Evolutionary conservation across 2,888 invertebrate species (phyloP), one percentile per base, ranked within the genome.

Genomic region (Spialia ferax): DNA sequence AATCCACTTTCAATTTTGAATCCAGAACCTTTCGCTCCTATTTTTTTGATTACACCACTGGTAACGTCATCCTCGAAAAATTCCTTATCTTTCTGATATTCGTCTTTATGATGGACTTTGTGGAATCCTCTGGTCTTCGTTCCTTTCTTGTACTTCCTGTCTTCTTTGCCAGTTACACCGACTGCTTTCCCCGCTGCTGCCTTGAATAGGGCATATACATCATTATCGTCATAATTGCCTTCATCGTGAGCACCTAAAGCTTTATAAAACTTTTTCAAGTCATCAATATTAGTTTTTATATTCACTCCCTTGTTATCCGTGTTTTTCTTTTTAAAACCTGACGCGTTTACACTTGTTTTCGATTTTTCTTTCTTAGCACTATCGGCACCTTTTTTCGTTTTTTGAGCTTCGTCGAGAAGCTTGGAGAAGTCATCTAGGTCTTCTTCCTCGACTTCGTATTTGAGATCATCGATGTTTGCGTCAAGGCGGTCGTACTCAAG

Each of bases 81-180:
- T 68, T 93, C 86, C 76, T 94, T 94, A 66, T 95, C 94, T 76
- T 95, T 95, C 73, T 95, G 94, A 77, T 94, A 95, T 77, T 95
- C 95, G 74, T 95, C 95, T 81, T 94, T 95, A 76, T 95, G 95
- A 69, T 94, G 94, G 0, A 95, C 91, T 72, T 90, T 92, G 74
- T 95, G 95, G 78, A 93, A 95, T 2, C 95, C 95, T 73, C 91
- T 89, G 0, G 94, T 94, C 77, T 95, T 95, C 18, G 92, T 92
- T 0, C 95, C 95, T 77, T 94, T 95, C 73, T 85, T 91, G 74
- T 94, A 95, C 50, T 90, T 94, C 26, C 88, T 89, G 52, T 90
- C 90, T 74, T 91, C 88, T 26, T 88, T 89, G 29, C 89, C 93
- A 54, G 84, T 88, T 0, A 87, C 77, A 0, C 89, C 92, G 1